Conservation (phyloP, 2,888 invertebrate genomes). For the Eulithis prunata region DNA sequence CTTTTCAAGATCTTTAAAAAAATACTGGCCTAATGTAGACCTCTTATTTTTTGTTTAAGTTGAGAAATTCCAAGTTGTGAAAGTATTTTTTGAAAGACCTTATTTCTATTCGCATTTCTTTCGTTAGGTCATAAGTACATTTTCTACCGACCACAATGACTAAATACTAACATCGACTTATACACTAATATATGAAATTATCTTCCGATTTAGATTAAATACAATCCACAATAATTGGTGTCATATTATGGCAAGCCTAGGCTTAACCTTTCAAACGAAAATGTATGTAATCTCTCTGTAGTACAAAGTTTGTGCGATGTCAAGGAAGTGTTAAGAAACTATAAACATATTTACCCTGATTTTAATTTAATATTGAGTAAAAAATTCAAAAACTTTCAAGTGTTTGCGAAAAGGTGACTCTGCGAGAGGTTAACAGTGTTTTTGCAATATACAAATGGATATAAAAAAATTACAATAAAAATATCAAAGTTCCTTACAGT, state of each 20-base stretch:
- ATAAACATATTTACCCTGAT: conserved; percentile 65
- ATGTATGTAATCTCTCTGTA: conserved; percentile 28
- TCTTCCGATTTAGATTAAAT: conserved; percentile 29
- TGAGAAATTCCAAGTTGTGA: no score
- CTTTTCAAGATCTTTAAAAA: conserved; percentile 47
- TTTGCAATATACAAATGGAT: conserved; percentile 48
- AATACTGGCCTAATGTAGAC: not conserved
- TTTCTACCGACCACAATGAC: conserved; percentile 78
- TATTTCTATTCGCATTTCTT: conserved; percentile 32
- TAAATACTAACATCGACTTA: conserved; percentile 77
- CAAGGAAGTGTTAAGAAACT: conserved; percentile 48
- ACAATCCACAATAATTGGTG: conserved; percentile 65
- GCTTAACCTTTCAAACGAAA: conserved; percentile 38
- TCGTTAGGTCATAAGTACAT: conserved; percentile 47
- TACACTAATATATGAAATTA: conserved; percentile 54
- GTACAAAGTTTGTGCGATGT: conserved; percentile 35
- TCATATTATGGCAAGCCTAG: conserved; percentile 61
- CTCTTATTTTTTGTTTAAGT: no score
- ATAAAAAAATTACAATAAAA: conserved; percentile 45
- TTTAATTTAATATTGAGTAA: conserved; percentile 60
- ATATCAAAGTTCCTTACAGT: conserved; percentile 49
- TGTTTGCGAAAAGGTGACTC: conserved; percentile 41
- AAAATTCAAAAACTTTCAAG: conserved; percentile 63
- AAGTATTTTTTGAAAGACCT: conserved; percentile 38
- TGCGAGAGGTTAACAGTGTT: conserved; percentile 43